phyloP scores from a whole-genome alignment of 2,888 invertebrate species.

The Platycheirus albimanus region DNA sequence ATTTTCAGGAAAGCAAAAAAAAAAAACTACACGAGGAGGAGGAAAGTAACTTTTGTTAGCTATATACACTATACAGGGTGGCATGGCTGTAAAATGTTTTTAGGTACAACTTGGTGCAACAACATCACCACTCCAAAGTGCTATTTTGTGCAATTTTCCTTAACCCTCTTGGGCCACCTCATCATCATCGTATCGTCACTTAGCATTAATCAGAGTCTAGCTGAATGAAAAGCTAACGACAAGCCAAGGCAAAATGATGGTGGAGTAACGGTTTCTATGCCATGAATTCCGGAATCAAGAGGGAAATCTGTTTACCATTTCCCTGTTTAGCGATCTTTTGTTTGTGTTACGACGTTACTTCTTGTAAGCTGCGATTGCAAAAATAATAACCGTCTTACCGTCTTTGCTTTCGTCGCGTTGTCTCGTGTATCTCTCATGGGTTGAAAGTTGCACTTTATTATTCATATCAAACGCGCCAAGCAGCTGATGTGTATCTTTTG shows the following conservation, averaged over 20 bases:
- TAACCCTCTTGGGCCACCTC: not conserved
- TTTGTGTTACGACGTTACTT: slow-evolving; percentile 40
- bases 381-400: slow-evolving; percentile 11
- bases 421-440: not conserved
- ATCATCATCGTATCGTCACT: too few relatives aligned
- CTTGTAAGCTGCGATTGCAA: slow-evolving; percentile 32
- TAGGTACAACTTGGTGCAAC: slow-evolving; percentile 28
- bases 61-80: too few relatives aligned
- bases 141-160: slow-evolving; percentile 31
- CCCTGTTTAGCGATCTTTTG: slow-evolving; percentile 26
- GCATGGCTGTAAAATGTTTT: slow-evolving; percentile 6
- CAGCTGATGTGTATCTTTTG: slow-evolving; percentile 28
- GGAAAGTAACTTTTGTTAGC: slow-evolving; percentile 27
- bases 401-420: not conserved
- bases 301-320: slow-evolving; percentile 47
- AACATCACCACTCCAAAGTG: slow-evolving; percentile 36
- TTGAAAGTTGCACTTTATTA: slow-evolving; percentile 9
- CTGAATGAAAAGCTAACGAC: not conserved
- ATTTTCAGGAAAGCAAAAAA: too few relatives aligned
- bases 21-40: not conserved
- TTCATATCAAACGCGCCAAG: not conserved
- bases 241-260: slow-evolving; percentile 1
- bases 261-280: slow-evolving; percentile 29
- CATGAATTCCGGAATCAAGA: slow-evolving; percentile 26
- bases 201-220: slow-evolving; percentile 22